A percentile compares a stretch with the other conserved stretches of the same genome.
Conservation (phyloP, 2,797 vertebrate genomes). For the Peromyscus nudipes region DNA sequence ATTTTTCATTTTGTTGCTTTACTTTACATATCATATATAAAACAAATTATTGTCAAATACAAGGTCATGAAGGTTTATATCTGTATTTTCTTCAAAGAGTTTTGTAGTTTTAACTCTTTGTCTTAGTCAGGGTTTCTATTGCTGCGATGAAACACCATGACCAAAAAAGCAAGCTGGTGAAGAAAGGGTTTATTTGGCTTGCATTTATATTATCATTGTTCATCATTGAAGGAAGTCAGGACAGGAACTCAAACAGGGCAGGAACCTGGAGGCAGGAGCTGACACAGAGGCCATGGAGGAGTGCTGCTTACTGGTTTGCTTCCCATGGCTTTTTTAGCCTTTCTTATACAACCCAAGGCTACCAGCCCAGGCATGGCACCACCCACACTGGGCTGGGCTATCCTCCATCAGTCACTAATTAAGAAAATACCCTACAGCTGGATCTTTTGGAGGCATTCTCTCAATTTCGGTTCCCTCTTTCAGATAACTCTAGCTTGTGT, state of each 20-base stretch:
- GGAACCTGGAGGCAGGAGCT: not conserved
- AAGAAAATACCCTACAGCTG: not conserved
- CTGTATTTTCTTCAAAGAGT: slow-evolving; percentile 1
- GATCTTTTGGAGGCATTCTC: not conserved
- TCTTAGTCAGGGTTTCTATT: not conserved
- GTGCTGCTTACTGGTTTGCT: not conserved
- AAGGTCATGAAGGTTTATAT: not conserved
- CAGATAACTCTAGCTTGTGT: not conserved
- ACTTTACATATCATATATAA: not conserved
- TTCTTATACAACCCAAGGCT: not conserved
- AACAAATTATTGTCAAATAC: slow-evolving; percentile 3
- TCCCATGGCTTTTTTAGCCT: not conserved
- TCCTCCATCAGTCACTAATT: not conserved
- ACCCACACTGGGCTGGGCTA: not conserved
- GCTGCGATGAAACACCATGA: not conserved
- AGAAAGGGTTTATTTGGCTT: not conserved
- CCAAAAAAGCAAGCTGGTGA: not conserved
- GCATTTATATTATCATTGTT: not conserved
- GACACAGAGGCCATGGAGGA: not conserved
- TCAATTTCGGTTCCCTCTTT: not conserved
- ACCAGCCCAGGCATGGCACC: not conserved
- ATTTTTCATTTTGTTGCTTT: slow-evolving; percentile 52
- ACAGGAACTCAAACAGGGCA: not conserved
- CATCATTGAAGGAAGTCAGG: not conserved
- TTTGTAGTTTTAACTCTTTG: slow-evolving; percentile 25